Evolutionary conservation across 1,140 invertebrate genomes (phyloP), one percentile per base, ranked within the genome.

Genomic region (Orussus abietinus): DNA sequence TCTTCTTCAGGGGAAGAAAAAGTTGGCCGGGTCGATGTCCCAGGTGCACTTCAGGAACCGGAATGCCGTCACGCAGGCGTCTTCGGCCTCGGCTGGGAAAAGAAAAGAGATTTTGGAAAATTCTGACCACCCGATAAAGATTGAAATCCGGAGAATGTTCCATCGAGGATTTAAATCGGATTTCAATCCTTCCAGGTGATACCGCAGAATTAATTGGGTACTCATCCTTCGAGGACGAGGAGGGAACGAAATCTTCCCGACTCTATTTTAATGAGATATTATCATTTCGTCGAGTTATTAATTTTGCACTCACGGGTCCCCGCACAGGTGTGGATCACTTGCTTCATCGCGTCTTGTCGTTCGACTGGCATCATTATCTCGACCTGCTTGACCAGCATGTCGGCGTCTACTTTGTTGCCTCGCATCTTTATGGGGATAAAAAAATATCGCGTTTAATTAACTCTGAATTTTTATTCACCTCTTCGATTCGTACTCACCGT

Each of bases 401-500:
- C 34, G 17, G 25, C 14, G 4, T 17, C n/a, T 6, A 29, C 17
- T 15, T 2, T 10, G n/a, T 17, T 20, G 17, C 38, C 38, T 32
- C 36, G 30, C 11, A 37, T 20, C 33, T 37, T 9, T 25, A n/a
- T 4, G 14, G 3, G 12, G 22, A 26, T 13, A 12, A 28, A 4
- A 26, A 13, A 4, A 13, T 20, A 29, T 36, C 9, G 3, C 17
- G n/a, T 29, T 6, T 14, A 35, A 25, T 33, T 1, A 15, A 33
- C n/a, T 32, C 25, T 29, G 14, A 3, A 22, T 22, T 34, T 12
- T 13, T 33, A 5, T 29, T 22, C 5, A 13, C 1, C n/a, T n/a
- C n/a, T n/a, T 39, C 5, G 21, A 37, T 30, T 22, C 12, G 10
- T 28, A 45, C 49, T 55, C 19, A 43, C 53, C 18, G 47, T 17